These are phyloP conservation scores for Acanthopleura granulata DNA, from an alignment of 2,888 invertebrate species.

Conservation along the genomic window DNA sequence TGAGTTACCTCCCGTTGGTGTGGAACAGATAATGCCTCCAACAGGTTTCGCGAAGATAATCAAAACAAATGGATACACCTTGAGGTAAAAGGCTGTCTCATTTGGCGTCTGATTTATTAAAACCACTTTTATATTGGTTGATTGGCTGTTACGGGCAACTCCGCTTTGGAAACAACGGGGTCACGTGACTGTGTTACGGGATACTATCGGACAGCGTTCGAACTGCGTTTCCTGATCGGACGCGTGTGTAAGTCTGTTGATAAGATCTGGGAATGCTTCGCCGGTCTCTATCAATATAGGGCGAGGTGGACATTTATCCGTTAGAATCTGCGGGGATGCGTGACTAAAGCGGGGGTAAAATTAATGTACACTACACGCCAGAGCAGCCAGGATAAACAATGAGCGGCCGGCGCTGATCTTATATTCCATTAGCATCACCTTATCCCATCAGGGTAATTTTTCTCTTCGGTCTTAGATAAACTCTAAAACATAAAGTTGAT, in stretches of 20 bases:
- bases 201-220: background rate
- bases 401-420: too few relatives aligned
- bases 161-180: background rate
- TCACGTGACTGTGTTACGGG: background rate
- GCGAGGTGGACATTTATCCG: slow-evolving; percentile 4
- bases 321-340: background rate
- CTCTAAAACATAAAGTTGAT: too few relatives aligned
- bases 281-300: background rate
- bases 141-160: slow-evolving; percentile 4
- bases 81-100: slow-evolving; percentile 1
- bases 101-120: slow-evolving; percentile 5
- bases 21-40: too few relatives aligned
- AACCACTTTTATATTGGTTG: background rate
- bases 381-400: background rate
- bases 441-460: too few relatives aligned
- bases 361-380: background rate
- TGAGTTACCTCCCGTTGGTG: too few relatives aligned
- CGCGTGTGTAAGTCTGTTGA: background rate
- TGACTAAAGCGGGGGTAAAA: slow-evolving; percentile 1
- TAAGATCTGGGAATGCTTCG: background rate
- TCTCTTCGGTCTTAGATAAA: too few relatives aligned
- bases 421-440: too few relatives aligned
- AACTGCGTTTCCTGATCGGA: background rate
- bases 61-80: background rate
- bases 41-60: background rate